Evolutionary conservation across 2,888 invertebrate genomes (phyloP).

Genomic region (Coecobrya sp.): DNA sequence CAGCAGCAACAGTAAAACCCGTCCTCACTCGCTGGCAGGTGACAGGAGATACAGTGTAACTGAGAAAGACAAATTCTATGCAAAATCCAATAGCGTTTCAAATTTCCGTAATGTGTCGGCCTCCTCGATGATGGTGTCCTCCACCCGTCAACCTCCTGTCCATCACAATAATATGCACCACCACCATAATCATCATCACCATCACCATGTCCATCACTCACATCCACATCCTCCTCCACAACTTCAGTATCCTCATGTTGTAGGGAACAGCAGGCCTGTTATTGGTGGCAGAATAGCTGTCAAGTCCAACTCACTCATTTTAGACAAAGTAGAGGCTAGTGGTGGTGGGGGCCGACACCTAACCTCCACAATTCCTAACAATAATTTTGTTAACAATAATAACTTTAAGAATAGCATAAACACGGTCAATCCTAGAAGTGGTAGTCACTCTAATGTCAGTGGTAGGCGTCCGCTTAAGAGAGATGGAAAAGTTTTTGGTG

Average conservation of each 20-base stretch:
- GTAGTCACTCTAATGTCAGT: slow-evolving; percentile 47
- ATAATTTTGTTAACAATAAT: slow-evolving; percentile 57
- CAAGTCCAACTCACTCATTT: slow-evolving; percentile 56
- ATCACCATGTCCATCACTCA: slow-evolving; percentile 26
- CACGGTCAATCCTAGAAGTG: slow-evolving; percentile 26
- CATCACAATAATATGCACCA: slow-evolving; percentile 4
- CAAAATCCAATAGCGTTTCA: slow-evolving; percentile 84
- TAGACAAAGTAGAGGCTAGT: slow-evolving; percentile 57
- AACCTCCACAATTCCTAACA: slow-evolving; percentile 65
- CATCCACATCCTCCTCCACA: slow-evolving; percentile 39
- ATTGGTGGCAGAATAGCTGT: slow-evolving; percentile 70
- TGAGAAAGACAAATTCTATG: slow-evolving; percentile 80
- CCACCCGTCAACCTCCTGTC: slow-evolving; percentile 16
- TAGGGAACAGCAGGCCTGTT: slow-evolving; percentile 78
- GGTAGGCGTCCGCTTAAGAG: slow-evolving; percentile 49
- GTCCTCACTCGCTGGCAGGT: slow-evolving; percentile 80
- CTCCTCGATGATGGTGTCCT: slow-evolving; percentile 20
- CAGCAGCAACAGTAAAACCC: slow-evolving; percentile 71
- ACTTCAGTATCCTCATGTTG: slow-evolving; percentile 74
- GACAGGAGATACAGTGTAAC: slow-evolving; percentile 81
- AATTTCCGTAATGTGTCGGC: slow-evolving; percentile 82
- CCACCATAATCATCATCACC: slow-evolving; percentile 54
- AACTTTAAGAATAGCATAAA: slow-evolving; percentile 64
- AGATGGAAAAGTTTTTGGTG: slow-evolving; percentile 38
- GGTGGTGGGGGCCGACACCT: slow-evolving; percentile 22